Conservation (phyloP, 2,113 vertebrate species). For the Scortum barcoo region DNA sequence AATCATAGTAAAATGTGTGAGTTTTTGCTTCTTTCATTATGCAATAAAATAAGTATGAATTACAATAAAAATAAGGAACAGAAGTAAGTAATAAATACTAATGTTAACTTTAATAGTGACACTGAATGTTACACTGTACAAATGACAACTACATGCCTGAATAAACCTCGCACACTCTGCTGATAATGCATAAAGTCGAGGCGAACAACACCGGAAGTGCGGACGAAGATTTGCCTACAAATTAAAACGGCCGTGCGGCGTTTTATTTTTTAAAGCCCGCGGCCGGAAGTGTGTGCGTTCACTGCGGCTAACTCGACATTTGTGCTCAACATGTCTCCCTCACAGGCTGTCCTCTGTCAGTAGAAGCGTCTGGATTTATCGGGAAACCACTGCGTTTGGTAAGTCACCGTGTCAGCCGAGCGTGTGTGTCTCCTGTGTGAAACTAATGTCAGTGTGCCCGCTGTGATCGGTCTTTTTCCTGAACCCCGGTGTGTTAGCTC, state of each 20-base stretch:
- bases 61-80: too few species aligned
- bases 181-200: accelerated
- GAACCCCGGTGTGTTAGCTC: conserved; percentile 30
- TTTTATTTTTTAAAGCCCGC: conserved; percentile 5
- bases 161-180: too few species aligned
- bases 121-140: too few species aligned
- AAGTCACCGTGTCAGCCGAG: conserved; percentile 6
- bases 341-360: conserved; percentile 37
- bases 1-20: too few species aligned
- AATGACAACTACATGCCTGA: too few species aligned
- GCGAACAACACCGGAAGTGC: neutral
- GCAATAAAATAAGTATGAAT: too few species aligned
- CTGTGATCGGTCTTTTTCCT: conserved; percentile 22
- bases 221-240: neutral
- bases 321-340: conserved; percentile 65
- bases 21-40: too few species aligned
- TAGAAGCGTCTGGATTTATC: conserved; percentile 56
- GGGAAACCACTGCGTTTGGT: conserved; percentile 48
- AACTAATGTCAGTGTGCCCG: neutral
- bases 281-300: conserved; percentile 12
- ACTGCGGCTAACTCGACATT: neutral
- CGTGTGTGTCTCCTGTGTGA: neutral
- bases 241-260: neutral
- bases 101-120: too few species aligned
- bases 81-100: too few species aligned